Base-by-base conservation (phyloP, 1,140 invertebrate species). In the Bombus pyrosoma region DNA sequence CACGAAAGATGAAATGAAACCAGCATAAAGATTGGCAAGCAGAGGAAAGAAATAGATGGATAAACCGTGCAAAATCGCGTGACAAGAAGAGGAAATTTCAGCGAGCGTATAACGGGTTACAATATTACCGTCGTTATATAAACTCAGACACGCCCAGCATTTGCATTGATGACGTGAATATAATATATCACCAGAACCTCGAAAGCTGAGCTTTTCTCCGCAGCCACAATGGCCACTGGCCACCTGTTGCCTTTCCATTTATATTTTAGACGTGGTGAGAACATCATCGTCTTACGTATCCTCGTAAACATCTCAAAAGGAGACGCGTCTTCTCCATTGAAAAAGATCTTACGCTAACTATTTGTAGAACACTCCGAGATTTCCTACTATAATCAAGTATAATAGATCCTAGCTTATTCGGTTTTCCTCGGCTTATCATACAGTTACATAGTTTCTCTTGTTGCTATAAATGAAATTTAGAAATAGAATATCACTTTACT, bases 211-310 rank as follows among this genome's bases (percentile, higher is more conserved):
- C 91, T 93, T 94, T 93, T 92, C 92, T 93, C 90, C 87, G 76
- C 86, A 91, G 81, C 90, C 91, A 92, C 91, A 94, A 93, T 92
- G 87, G 90, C 91, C 91, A 94, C 93, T 94, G 94, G 91, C 94
- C 94, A 95, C 94, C 94, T 95, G 94, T 95, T 95, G 94, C 94
- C 92, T 91, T 91, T 89, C 92, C 93, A 94, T 95, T 95, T 94
- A 94, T 94, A 94, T 94, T 95, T 95, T 93, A 94, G 93, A 92
- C 88, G 86, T 83, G 86, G 87, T 85, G 82, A 91, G 86, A 79
- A 88, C 81, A 85, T 91, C 86, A 85, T 92, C 88, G 89, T 86
- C 90, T 88, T 91, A 89, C 88, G 73, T 91, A 91, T 92, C 89
- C 88, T 91, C 86, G 82, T 86, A 77, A 92, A 87, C 83, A 81